Base-by-base conservation (phyloP, 2,797 vertebrate genomes). In the Eidolon dupreanum region DNA sequence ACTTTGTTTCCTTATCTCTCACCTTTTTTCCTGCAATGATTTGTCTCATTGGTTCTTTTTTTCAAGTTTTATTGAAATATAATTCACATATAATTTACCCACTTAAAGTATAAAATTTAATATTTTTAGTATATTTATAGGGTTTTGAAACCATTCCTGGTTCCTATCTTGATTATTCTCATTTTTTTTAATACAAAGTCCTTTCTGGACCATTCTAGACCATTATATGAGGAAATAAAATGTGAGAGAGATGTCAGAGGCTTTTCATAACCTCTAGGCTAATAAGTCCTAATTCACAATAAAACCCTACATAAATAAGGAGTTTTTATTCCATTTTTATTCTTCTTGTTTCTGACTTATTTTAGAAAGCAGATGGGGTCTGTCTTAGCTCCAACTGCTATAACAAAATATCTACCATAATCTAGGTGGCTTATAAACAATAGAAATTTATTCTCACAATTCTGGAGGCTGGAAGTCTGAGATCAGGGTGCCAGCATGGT, bases 1-100 rank as follows among this genome's bases (percentile, higher is more conserved):
- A 31, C 74, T 87, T 93, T 86, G 19, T 94, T 92, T 96, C 79
- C 49, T 61, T 41, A 46, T 19, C 36, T 66, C 38, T 41, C 66
- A 41, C 20, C 43, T 83, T 92, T 85, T 77, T 77, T 53, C 53
- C 66, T 85, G 16, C 6, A 82, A 20, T 94, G 59, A 77, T 94
- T 94, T 95, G 10, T 90, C 16, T 68, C 36, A 36, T 74, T 5
- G 6, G 53, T 92, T 41, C 4, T 66, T 94, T 74, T 84, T 49
- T 31, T 0, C 0, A 59, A 81, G 12, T 36, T 79, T 87, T 92
- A 65, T 53, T 92, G 31, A 92, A 86, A 73, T 65, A 49, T 65
- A 90, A 83, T 33, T 92, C 28, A 82, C 8, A 89, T 66, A 31
- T 59, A 43, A 70, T 57, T 88, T 19, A 17, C 24, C 46, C 36